Evolutionary conservation across 1,140 invertebrate genomes (phyloP), one percentile per base, ranked within the genome.

Genomic region (Atta cephalotes): DNA sequence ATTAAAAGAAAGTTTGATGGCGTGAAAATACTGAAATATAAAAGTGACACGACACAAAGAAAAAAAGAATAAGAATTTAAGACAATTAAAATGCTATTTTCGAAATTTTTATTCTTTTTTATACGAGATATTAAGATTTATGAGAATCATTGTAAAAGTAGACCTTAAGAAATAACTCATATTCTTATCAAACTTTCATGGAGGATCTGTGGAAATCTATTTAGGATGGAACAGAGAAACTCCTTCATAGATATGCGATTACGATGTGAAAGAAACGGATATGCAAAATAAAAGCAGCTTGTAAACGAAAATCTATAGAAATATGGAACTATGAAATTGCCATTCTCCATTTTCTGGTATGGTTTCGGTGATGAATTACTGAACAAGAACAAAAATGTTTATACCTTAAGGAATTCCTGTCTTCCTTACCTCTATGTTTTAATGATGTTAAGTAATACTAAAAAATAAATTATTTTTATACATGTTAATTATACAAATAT

Each of bases 231-330:
- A 82, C 66, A 45, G 51, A 58, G 53, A 25, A 82, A 62, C 18
- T 35, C 16, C 39, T 84, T 74, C 68, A 84, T 76, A 84, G 80
- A 74, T 84, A 63, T 76, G 28, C 70, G 70, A 49, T 84, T 76
- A 62, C 70, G 56, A 84, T 39, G 25, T n/a, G 56, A 49, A 18
- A 25, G 25, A 76, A 84, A 62, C 28, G 56, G n/a, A 84, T 76
- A 62, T 74, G 80, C 39, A 51, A 84, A 84, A 35, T 51, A 62
- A 21, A 70, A 14, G 65, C 16, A 31, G 14, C 6, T 35, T 45
- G 79, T 81, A 84, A 84, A 84, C 70, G 70, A 76, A 84, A 84
- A 84, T 84, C 70, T 84, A 76, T 84, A 84, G 80, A 76, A 76
- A 76, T 76, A 76, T 62, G 14, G 39, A 76, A 84, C 25, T 49